Evolutionary conservation across 2,113 vertebrate genomes (phyloP).

Genomic region (Rallus limicola): DNA sequence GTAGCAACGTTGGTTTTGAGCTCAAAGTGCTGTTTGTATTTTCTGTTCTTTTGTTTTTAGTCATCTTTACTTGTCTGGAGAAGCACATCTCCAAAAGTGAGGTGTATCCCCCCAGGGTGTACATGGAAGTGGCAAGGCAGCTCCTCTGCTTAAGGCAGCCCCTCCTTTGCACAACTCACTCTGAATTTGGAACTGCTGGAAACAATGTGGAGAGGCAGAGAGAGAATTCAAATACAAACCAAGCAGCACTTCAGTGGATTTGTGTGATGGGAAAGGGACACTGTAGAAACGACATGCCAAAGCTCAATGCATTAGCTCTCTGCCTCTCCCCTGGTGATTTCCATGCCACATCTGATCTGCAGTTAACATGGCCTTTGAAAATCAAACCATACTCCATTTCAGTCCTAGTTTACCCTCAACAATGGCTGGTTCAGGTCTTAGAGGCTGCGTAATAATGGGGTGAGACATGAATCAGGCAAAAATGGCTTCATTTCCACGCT

Average conservation of each 20-base stretch:
- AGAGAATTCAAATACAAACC: not conserved
- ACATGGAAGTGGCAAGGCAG: not conserved
- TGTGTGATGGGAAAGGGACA: not conserved
- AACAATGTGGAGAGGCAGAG: not conserved
- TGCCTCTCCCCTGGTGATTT: not conserved
- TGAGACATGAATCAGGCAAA: slow-evolving; percentile 20
- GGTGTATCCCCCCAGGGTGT: not conserved
- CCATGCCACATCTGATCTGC: slow-evolving; percentile 3
- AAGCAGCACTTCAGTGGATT: not conserved
- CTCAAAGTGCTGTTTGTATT: not conserved
- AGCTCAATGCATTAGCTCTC: not conserved
- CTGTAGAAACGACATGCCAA: not conserved
- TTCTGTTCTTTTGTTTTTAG: not conserved
- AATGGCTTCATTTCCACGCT: not conserved
- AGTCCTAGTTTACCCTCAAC: slow-evolving; percentile 8
- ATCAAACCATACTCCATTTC: slow-evolving; percentile 10
- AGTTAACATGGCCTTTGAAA: slow-evolving; percentile 17
- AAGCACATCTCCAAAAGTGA: not conserved
- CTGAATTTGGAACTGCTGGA: not conserved
- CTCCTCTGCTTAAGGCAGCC: not conserved
- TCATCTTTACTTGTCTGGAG: not conserved
- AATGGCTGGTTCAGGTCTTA: slow-evolving; percentile 16
- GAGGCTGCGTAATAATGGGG: not conserved
- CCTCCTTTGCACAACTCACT: not conserved
- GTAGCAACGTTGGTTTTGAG: not conserved